phyloP scores from a whole-genome alignment of 1,140 invertebrate species.

The Chionoecetes opilio region DNA sequence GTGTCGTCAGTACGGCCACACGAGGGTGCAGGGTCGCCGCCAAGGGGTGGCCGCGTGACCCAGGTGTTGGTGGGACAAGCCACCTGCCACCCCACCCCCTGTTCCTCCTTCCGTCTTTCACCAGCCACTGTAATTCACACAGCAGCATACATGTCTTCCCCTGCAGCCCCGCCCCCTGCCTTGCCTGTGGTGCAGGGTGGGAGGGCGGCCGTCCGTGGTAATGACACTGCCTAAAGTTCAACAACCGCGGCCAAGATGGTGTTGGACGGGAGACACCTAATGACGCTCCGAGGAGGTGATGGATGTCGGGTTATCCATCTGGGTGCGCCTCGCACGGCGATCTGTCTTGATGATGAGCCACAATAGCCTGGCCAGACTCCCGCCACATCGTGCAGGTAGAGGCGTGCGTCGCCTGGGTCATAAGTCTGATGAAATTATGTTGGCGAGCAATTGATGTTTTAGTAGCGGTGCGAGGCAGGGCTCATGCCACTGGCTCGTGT shows the following conservation, averaged over 20 bases:
- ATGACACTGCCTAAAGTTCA: background rate
- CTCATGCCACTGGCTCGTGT: too few species aligned
- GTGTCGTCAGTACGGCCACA: too few species aligned
- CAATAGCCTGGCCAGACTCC: background rate
- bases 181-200: background rate
- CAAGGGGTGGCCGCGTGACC: too few species aligned
- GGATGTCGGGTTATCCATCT: conserved; percentile 6
- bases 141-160: background rate
- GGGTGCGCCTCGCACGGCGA: background rate
- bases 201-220: background rate
- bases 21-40: too few species aligned
- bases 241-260: background rate
- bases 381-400: background rate
- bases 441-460: background rate
- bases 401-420: background rate
- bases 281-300: background rate
- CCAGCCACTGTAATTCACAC: background rate
- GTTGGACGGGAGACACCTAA: background rate
- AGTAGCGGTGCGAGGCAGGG: too few species aligned
- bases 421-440: background rate
- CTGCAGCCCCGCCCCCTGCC: background rate
- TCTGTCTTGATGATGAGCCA: background rate
- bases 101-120: background rate
- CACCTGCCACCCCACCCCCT: too few species aligned
- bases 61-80: too few species aligned